These are phyloP conservation scores for Aptenodytes patagonicus DNA, from an alignment of 2,113 vertebrate species.

Conservation along the genomic window DNA sequence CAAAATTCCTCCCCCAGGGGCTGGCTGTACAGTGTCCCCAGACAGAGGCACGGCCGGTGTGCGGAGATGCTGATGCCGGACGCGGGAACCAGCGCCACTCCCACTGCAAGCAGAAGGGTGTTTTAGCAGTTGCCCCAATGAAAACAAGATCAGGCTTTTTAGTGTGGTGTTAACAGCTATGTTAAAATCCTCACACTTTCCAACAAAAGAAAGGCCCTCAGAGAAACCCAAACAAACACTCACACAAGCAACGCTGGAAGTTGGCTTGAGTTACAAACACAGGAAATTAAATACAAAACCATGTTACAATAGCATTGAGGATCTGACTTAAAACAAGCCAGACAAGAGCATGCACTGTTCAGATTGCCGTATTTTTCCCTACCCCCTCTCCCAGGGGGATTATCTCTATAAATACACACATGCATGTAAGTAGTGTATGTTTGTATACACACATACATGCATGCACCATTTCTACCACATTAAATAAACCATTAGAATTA, in stretches of 20 bases:
- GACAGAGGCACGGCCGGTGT: neutral
- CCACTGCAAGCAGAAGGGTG: neutral
- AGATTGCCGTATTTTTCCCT: constrained; percentile 1
- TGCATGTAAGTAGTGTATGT: neutral
- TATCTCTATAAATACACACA: neutral
- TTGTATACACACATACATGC: neutral
- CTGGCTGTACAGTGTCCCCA: rapidly evolving
- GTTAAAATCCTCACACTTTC: constrained; percentile 66
- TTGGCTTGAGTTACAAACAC: constrained; percentile 66
- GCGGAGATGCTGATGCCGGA: neutral
- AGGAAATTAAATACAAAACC: constrained; percentile 73
- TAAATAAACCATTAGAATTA: neutral
- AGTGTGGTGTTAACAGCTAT: constrained; percentile 55
- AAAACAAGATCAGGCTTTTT: constrained; percentile 55
- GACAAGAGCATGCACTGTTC: constrained; percentile 32
- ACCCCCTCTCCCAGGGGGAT: neutral
- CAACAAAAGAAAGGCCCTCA: constrained; percentile 62
- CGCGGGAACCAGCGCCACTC: neutral
- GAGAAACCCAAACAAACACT: constrained; percentile 67
- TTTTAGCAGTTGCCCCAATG: constrained; percentile 18
- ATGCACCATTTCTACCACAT: neutral
- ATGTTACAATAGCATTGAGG: constrained; percentile 58
- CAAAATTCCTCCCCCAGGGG: neutral
- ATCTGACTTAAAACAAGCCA: constrained; percentile 45
- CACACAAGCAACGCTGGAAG: constrained; percentile 58